Evolutionary conservation across 1,140 invertebrate species (phyloP).

Genomic region (Thalassaphorura encarpata): DNA sequence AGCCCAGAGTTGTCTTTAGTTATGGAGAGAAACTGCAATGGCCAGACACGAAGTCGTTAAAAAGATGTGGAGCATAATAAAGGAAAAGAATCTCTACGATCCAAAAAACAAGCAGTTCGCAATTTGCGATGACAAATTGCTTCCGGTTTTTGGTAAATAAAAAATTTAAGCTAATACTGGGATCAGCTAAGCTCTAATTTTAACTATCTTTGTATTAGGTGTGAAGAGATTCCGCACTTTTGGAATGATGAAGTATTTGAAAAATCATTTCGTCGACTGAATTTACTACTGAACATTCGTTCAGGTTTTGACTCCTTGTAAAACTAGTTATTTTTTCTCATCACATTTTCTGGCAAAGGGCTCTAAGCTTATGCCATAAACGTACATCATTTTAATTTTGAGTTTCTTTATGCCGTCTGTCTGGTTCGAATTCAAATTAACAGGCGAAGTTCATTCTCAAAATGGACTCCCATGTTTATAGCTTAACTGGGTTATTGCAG

Average conservation of each 20-base stretch:
- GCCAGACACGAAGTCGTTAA: conserved; percentile 87
- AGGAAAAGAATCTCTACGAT: conserved; percentile 74
- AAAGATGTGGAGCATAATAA: conserved; percentile 80
- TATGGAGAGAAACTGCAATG: conserved; percentile 72
- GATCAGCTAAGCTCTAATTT: neutral
- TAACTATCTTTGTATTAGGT: conserved; percentile 38
- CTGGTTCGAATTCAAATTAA: too few species aligned
- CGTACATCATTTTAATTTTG: too few species aligned
- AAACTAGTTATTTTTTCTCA: too few species aligned
- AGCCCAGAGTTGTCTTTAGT: conserved; percentile 73
- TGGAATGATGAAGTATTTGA: conserved; percentile 91
- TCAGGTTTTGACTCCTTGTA: too few species aligned
- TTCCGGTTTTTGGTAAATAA: conserved; percentile 65
- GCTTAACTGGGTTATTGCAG: too few species aligned
- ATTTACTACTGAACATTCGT: too few species aligned
- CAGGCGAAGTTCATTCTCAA: too few species aligned
- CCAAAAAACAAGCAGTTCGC: conserved; percentile 83
- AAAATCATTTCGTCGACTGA: conserved; percentile 73
- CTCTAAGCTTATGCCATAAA: too few species aligned
- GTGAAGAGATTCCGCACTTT: conserved; percentile 82
- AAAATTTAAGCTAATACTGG: neutral
- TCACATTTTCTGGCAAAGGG: too few species aligned
- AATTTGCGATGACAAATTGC: conserved; percentile 80
- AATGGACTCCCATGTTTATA: too few species aligned
- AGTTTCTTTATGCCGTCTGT: too few species aligned